phyloP scores from a whole-genome alignment of 1,140 invertebrate species.

The Drosophila sp. region DNA sequence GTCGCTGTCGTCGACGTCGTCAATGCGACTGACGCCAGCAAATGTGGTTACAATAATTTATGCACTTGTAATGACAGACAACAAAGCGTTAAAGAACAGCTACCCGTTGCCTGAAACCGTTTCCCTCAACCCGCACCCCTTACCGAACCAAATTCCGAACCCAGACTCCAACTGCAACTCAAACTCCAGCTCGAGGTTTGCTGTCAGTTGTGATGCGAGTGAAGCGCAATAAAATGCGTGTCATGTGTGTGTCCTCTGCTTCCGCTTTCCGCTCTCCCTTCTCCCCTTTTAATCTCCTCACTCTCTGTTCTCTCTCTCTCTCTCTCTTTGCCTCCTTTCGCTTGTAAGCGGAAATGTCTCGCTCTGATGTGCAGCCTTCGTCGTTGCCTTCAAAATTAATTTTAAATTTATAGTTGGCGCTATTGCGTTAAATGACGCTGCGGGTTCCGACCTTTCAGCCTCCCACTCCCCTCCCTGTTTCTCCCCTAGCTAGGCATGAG shows the following conservation, averaged over 20 bases:
- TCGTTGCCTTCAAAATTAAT: conserved; percentile 72
- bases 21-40: conserved; percentile 64
- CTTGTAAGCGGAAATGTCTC: conserved; percentile 27
- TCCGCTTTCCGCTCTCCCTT: not conserved
- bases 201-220: conserved; percentile 65
- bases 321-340: not conserved
- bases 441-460: conserved; percentile 33
- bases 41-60: conserved; percentile 83
- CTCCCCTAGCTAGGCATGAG: not conserved
- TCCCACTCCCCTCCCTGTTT: too few species aligned
- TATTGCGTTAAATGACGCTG: conserved; percentile 78
- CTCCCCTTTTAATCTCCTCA: not conserved
- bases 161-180: not conserved
- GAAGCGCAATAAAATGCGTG: conserved; percentile 79
- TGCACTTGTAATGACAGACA: conserved; percentile 83
- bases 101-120: conserved; percentile 40
- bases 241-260: conserved; percentile 52
- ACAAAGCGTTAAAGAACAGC: conserved; percentile 76
- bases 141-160: conserved; percentile 40
- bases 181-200: not conserved
- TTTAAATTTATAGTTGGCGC: conserved; percentile 81
- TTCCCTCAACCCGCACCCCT: conserved; percentile 31
- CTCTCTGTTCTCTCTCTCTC: not conserved
- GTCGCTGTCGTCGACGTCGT: conserved; percentile 31
- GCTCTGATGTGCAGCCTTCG: conserved; percentile 59